Evolutionary conservation across 37 sponge, comb jelly and placozoan species (phyloP), one percentile per base, ranked within the genome.

Genomic region (Geodia barretti): DNA sequence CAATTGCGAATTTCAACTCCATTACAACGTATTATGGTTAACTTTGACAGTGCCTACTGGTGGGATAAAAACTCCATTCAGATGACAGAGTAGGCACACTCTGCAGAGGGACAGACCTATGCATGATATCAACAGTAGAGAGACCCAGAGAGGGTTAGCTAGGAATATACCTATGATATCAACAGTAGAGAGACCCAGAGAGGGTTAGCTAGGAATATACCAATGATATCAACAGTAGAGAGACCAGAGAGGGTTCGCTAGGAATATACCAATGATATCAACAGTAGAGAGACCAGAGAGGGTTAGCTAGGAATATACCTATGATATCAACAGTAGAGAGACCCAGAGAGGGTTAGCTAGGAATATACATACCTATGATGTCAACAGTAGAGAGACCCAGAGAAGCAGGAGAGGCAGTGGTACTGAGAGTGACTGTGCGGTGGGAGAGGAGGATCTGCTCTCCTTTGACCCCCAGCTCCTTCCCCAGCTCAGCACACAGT

Each of bases 321-420:
- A n/a, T n/a, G n/a, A n/a, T n/a, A 23, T 28, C 33, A 14, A 4
- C 31, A 32, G 0, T 1, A 30, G 21, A 31, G 2, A 9, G 23
- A 69, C 70, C 2, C 35, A 69, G 1, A 69, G 4, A 2, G 23
- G 34, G 19, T 9, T 9, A 19, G 30, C 26, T 9, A 66, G 26
- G 9, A 66, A 66, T 31, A 19, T 5, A 28, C 83, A 42, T 34
- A 93, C 93, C 93, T 41, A 93, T 73, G 58, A 93, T 86, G 61
- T 89, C 87, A 2, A 77, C 86, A 35, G 90, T 82, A 28, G 82
- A 81, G 60, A 93, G 86, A 7, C 73, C 78, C 29, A 83, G 74
- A 8, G 54, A 63, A 8, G 68, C 68, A 8, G 87, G 91, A 29
- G 83, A 75, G 69, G 76, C 78, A 40, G 68, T 69, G 43, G 62